These are phyloP conservation scores for Melanotaenia duboulayi DNA, from an alignment of 2,113 vertebrate species.

Conservation along the genomic window DNA sequence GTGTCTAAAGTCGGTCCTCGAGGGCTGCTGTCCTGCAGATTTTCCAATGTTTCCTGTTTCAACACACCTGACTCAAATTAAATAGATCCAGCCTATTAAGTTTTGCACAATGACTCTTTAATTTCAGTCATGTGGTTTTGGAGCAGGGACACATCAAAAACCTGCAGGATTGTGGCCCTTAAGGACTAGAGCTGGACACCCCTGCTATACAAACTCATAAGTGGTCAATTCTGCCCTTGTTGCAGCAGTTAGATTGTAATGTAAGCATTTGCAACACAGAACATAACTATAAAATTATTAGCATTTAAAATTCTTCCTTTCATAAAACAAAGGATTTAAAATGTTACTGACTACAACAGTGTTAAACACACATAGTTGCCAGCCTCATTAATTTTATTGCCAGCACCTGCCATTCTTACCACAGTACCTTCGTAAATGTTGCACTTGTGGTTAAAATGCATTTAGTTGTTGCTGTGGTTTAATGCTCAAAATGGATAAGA, in stretches of 20 bases:
- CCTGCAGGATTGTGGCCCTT: too few species aligned
- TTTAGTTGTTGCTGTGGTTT: too few species aligned
- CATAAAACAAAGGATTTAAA: neutral
- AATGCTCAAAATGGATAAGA: too few species aligned
- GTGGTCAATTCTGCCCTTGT: neutral
- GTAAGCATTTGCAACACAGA: neutral
- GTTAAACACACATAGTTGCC: neutral
- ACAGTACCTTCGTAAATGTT: slow-evolving; percentile 14
- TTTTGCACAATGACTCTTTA: too few species aligned
- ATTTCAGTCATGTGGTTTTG: too few species aligned
- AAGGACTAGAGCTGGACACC: too few species aligned
- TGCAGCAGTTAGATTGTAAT: neutral
- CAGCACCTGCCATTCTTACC: slow-evolving; percentile 42
- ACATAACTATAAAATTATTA: neutral
- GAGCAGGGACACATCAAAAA: too few species aligned
- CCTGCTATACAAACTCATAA: neutral
- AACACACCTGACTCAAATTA: too few species aligned
- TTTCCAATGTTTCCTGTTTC: too few species aligned
- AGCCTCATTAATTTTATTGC: slow-evolving; percentile 38
- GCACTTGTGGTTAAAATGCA: neutral
- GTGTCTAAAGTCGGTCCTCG: too few species aligned
- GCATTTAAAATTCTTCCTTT: neutral
- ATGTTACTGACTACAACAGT: neutral
- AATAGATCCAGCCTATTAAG: too few species aligned
- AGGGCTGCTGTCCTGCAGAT: too few species aligned